Evolutionary conservation across 2,797 vertebrate genomes (phyloP), one percentile per base, ranked within the genome.

Genomic region (Zenarchopterus dispar): DNA sequence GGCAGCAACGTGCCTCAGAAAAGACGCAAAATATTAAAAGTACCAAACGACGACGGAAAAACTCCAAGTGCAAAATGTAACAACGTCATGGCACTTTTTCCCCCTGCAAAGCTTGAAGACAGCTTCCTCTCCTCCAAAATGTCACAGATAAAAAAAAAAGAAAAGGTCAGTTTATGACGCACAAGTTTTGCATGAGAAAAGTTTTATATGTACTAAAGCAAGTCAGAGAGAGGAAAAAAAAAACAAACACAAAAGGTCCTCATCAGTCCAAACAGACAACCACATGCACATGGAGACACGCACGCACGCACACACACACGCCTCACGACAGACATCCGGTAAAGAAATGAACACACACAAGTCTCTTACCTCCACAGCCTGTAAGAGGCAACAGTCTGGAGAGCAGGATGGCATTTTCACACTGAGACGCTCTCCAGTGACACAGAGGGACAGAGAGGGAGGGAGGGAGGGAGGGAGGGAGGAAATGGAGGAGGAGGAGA

Each of bases 391-490:
- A 94, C 95, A 96, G 91, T 94, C 93, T 70, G 94, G 93, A 92
- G 95, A 96, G 89, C 94, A 96, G 92, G 95, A 96, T 84, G 96
- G 96, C 95, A 97, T 97, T 95, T 94, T 95, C 93, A 94, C 94
- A 93, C 73, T 86, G 87, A 92, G 84, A 82, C 81, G 78, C 93
- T 91, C 93, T 94, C 91, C 90, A 86, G 87, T 92, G 89, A 84
- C 87, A 92, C 85, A 79, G 81, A 73, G 82, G 90, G 84, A 82
- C 55, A 77, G 79, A 71, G 79, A 58, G 78, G 48, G 84, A 51
- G 81, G 77, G 33, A 73, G 8, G 33, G 33, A 39, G 62, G 23
- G 70, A 31, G 54, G 46, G 44, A 53, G 19, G 24, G 62, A 50
- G 66, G 31, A 66, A 26, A 21, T 42, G 33, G 56, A 56, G 64